A percentile compares a stretch with the other conserved stretches of the same genome.
Conservation (phyloP, 2,797 vertebrate species). For the Leucoraja ocellata region DNA sequence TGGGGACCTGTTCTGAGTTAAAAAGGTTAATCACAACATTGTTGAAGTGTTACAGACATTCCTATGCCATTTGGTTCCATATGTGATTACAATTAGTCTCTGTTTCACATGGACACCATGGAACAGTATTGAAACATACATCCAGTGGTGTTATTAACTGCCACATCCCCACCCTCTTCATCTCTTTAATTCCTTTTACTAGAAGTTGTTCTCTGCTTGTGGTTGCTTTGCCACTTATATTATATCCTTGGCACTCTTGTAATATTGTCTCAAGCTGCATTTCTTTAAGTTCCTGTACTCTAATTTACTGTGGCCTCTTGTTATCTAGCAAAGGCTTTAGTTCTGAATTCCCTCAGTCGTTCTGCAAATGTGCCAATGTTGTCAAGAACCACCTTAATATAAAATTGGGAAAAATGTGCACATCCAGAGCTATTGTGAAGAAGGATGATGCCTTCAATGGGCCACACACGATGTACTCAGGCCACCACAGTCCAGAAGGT, state of each 20-base stretch:
- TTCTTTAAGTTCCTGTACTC: neutral
- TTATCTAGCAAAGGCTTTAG: too few species aligned
- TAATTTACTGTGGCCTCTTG: too few species aligned
- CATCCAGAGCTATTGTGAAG: too few species aligned
- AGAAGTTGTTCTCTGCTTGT: neutral
- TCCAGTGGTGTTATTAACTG: neutral
- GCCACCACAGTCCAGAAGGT: too few species aligned
- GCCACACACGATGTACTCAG: too few species aligned
- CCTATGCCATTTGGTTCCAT: neutral
- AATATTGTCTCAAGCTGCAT: neutral
- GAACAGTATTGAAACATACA: neutral
- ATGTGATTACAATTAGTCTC: neutral
- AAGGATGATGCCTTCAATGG: too few species aligned
- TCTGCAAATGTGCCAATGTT: too few species aligned
- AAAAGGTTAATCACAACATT: neutral
- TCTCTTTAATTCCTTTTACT: neutral
- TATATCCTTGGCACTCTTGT: neutral
- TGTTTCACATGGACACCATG: neutral
- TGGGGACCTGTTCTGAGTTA: neutral
- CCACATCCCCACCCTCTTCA: neutral
- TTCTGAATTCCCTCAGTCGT: too few species aligned
- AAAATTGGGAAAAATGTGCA: too few species aligned
- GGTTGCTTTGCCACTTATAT: neutral
- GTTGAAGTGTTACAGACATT: neutral
- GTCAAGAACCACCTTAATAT: too few species aligned